phyloP scores from a whole-genome alignment of 2,888 invertebrate species.

The Marasmarcha lunaedactyla region DNA sequence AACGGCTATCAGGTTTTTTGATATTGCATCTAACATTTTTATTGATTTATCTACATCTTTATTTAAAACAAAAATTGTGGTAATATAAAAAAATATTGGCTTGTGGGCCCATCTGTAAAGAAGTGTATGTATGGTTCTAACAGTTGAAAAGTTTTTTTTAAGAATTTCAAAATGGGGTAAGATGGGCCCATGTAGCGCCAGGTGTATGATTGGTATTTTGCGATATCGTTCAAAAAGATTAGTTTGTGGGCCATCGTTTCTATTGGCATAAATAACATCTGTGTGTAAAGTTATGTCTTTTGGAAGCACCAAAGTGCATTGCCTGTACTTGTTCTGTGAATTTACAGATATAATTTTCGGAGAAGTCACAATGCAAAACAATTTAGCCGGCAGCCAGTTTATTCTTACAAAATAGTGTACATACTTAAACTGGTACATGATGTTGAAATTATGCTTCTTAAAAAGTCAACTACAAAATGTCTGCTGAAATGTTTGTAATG shows the following conservation, averaged over 20 bases:
- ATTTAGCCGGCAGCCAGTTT: conserved; percentile 1
- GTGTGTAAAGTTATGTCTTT: conserved; percentile 13
- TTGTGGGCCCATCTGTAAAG: conserved; percentile 17
- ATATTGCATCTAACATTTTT: conserved; percentile 3
- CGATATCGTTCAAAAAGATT: conserved; percentile 10
- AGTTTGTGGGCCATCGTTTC: neutral
- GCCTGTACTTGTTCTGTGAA: conserved; percentile 11
- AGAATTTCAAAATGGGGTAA: conserved; percentile 10
- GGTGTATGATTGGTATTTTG: conserved; percentile 16
- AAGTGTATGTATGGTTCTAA: conserved; percentile 9
- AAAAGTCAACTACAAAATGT: conserved; percentile 4
- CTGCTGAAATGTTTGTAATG: conserved; percentile 4
- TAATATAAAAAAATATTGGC: conserved; percentile 16
- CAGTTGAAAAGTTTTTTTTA: conserved; percentile 8
- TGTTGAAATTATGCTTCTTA: conserved; percentile 7
- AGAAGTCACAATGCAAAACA: conserved; percentile 6
- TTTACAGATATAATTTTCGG: conserved; percentile 13
- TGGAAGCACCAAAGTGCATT: conserved; percentile 12
- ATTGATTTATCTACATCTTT: neutral
- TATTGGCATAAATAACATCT: conserved; percentile 7
- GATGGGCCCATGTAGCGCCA: conserved; percentile 14
- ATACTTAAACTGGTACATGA: conserved; percentile 9
- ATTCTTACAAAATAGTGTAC: conserved; percentile 2
- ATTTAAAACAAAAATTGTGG: neutral
- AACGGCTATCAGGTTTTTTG: conserved; percentile 5